Conservation (phyloP, 1,140 invertebrate genomes). For the Dinoponera quadriceps region DNA sequence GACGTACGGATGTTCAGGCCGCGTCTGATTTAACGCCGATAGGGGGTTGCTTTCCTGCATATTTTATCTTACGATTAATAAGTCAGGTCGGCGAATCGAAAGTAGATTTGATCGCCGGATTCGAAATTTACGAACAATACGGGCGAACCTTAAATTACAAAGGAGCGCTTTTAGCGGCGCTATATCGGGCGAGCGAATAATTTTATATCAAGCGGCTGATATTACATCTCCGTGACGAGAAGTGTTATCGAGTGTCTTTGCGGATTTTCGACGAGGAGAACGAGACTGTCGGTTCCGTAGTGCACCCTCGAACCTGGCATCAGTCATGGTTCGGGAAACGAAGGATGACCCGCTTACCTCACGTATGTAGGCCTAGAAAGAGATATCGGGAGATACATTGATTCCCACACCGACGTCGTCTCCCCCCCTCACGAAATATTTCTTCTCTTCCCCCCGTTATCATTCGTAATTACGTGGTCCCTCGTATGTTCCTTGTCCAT, state of each 20-base stretch:
- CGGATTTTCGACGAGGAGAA: background rate
- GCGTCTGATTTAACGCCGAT: slow-evolving; percentile 3
- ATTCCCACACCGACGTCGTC: slow-evolving; percentile 11
- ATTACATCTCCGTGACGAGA: no score
- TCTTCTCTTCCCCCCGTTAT: slow-evolving; percentile 5
- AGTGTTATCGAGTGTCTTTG: background rate
- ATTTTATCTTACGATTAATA: slow-evolving; percentile 13
- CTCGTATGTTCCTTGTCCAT: background rate
- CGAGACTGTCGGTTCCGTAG: background rate
- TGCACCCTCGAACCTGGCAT: slow-evolving; percentile 17
- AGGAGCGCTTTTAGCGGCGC: background rate
- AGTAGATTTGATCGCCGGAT: background rate
- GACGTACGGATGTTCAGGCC: slow-evolving; percentile 15
- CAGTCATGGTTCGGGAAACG: slow-evolving; percentile 31
- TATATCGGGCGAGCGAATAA: no score
- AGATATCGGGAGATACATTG: slow-evolving; percentile 42
- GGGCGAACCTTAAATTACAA: background rate
- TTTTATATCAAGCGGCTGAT: no score
- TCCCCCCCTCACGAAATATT: background rate
- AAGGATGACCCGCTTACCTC: slow-evolving; percentile 37
- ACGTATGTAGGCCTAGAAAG: slow-evolving; percentile 38
- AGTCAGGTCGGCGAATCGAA: background rate
- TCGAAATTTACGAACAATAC: background rate
- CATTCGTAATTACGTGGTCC: background rate
- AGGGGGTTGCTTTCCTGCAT: slow-evolving; percentile 2